Evolutionary conservation across 2,797 vertebrate genomes (phyloP).

Genomic region (Mormyrus hasselquistii): DNA sequence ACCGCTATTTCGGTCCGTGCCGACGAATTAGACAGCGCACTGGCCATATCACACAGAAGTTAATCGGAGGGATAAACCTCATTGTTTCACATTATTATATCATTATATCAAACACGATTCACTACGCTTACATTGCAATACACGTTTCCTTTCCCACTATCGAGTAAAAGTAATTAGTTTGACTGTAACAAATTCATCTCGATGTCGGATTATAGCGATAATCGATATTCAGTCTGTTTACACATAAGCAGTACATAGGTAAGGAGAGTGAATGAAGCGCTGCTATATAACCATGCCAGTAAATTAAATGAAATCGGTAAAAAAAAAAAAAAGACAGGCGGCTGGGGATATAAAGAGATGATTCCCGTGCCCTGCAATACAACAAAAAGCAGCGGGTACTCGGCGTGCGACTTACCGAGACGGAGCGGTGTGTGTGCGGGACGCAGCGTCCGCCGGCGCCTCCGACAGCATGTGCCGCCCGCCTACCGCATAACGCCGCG

Average conservation of each 20-base stretch:
- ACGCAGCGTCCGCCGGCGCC: slow-evolving; percentile 3
- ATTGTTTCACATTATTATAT: background rate
- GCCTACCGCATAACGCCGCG: slow-evolving; percentile 43
- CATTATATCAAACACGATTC: background rate
- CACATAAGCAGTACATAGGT: background rate
- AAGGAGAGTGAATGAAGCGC: background rate
- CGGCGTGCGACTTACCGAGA: background rate
- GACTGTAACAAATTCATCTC: background rate
- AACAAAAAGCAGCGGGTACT: background rate
- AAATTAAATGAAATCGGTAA: background rate
- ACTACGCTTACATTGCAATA: background rate
- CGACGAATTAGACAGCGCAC: background rate
- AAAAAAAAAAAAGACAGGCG: background rate
- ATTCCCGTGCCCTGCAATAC: background rate
- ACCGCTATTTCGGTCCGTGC: background rate
- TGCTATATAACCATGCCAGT: background rate
- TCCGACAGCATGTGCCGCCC: slow-evolving; percentile 23
- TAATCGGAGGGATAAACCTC: background rate
- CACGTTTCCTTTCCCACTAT: background rate
- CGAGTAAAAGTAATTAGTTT: background rate
- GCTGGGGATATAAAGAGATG: background rate
- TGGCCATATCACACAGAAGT: background rate
- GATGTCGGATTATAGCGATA: background rate
- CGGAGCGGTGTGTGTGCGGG: background rate
- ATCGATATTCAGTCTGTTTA: slow-evolving; percentile 5